Conservation (phyloP, 1,140 invertebrate species). For the Cydia amplana region DNA sequence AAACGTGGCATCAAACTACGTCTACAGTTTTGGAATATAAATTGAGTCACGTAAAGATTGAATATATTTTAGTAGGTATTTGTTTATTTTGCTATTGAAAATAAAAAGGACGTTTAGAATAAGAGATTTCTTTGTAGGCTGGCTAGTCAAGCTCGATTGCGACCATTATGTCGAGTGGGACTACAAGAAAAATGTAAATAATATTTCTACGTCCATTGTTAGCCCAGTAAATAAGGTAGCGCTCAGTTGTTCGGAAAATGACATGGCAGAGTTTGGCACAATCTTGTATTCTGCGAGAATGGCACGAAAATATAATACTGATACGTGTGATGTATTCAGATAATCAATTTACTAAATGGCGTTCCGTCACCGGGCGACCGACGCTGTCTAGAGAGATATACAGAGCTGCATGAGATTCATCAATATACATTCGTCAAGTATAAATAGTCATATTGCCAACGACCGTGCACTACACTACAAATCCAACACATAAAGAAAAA, state of each 20-base stretch:
- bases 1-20: background rate
- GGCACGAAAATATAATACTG: slow-evolving; percentile 61
- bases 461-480: slow-evolving; percentile 48
- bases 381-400: slow-evolving; percentile 54
- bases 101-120: background rate
- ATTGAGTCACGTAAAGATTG: background rate
- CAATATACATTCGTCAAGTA: slow-evolving; percentile 52
- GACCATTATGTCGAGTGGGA: slow-evolving; percentile 32
- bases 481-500: slow-evolving; percentile 58
- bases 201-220: background rate
- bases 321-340: slow-evolving; percentile 35
- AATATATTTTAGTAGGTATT: no score
- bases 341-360: slow-evolving; percentile 9
- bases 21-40: background rate
- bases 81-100: no score
- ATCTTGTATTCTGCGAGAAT: slow-evolving; percentile 40
- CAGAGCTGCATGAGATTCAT: slow-evolving; percentile 67
- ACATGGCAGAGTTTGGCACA: slow-evolving; percentile 39
- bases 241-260: slow-evolving; percentile 17
- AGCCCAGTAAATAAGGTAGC: slow-evolving; percentile 1
- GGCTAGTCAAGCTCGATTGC: slow-evolving; percentile 32
- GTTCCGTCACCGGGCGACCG: slow-evolving; percentile 40
- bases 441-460: slow-evolving; percentile 42
- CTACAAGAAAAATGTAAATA: background rate
- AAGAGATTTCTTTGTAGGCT: background rate